A percentile compares a stretch with the other conserved stretches of the same genome.
phyloP scores from a whole-genome alignment of 2,113 vertebrate species.

The Ammodytes marinus region DNA sequence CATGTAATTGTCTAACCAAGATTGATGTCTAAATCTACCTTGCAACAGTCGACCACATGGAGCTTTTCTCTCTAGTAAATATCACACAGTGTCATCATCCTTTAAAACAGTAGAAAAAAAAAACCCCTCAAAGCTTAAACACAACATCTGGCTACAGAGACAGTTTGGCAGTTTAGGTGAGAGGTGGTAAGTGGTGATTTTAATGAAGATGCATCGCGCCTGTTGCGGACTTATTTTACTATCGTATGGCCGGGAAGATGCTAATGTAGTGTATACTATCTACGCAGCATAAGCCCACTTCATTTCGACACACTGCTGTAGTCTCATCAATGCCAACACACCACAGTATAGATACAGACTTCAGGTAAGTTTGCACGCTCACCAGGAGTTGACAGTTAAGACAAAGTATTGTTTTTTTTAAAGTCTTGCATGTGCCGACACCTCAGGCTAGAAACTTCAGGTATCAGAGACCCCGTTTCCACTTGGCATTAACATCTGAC shows the following conservation, averaged over 20 bases:
- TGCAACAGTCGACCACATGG: constrained; percentile 23
- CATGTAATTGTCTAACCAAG: constrained; percentile 70
- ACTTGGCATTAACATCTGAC: too few relatives aligned
- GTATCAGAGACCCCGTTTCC: too few relatives aligned
- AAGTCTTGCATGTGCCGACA: too few relatives aligned
- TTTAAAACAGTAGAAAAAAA: constrained; percentile 26
- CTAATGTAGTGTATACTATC: constrained; percentile 75
- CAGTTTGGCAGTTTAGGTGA: constrained; percentile 74
- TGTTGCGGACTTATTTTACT: constrained; percentile 76
- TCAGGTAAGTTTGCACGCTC: constrained; percentile 48
- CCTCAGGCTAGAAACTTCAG: too few relatives aligned
- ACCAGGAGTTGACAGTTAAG: constrained; percentile 29
- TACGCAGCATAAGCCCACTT: constrained; percentile 58
- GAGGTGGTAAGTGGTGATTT: constrained; percentile 75
- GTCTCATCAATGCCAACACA: constrained; percentile 69
- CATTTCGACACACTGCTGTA: constrained; percentile 64
- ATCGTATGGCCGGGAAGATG: constrained; percentile 84
- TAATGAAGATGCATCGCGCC: constrained; percentile 85
- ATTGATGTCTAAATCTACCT: constrained; percentile 72
- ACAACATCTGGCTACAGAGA: constrained; percentile 77
- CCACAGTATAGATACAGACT: constrained; percentile 36
- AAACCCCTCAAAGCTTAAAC: constrained; percentile 60
- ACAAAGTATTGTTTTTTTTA: constrained; percentile 4
- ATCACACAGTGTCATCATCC: constrained; percentile 15
- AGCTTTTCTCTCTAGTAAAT: constrained; percentile 15